Conservation (phyloP, 1,140 invertebrate genomes). For the Sipha flava region DNA sequence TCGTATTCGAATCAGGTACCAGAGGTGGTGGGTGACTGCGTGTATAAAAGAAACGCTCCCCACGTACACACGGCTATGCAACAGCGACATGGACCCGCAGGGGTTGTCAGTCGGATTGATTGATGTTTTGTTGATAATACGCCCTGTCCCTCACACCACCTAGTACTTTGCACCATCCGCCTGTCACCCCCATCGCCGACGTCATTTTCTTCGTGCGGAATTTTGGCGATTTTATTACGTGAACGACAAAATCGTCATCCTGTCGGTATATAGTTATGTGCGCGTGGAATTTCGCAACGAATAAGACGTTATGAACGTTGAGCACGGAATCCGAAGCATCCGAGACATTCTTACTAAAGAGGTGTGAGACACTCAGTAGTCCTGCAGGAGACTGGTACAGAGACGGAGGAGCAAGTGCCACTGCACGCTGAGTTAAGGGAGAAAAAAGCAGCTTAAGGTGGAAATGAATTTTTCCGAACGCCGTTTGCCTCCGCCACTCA, state of each 20-base stretch:
- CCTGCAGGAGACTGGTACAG: too few species aligned
- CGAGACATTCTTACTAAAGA: neutral
- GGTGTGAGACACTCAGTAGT: neutral
- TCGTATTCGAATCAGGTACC: slow-evolving; percentile 29
- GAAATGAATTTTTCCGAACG: neutral
- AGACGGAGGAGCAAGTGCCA: too few species aligned
- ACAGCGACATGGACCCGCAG: neutral
- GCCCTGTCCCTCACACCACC: too few species aligned
- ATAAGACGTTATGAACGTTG: slow-evolving; percentile 12
- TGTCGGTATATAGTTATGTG: too few species aligned
- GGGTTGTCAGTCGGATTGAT: neutral
- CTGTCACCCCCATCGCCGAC: too few species aligned
- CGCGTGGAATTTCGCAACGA: slow-evolving; percentile 14
- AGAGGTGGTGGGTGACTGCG: too few species aligned
- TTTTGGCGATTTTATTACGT: slow-evolving; percentile 23
- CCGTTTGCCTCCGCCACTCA: neutral
- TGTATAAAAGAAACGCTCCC: too few species aligned
- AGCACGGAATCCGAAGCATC: neutral
- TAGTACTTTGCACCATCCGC: neutral
- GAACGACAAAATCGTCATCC: neutral
- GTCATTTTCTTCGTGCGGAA: neutral
- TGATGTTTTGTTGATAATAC: slow-evolving; percentile 15
- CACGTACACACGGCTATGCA: neutral
- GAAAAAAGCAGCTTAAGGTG: neutral
- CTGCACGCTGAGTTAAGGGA: too few species aligned